phyloP scores from a whole-genome alignment of 2,888 invertebrate species.

The Tipula vernalis region DNA sequence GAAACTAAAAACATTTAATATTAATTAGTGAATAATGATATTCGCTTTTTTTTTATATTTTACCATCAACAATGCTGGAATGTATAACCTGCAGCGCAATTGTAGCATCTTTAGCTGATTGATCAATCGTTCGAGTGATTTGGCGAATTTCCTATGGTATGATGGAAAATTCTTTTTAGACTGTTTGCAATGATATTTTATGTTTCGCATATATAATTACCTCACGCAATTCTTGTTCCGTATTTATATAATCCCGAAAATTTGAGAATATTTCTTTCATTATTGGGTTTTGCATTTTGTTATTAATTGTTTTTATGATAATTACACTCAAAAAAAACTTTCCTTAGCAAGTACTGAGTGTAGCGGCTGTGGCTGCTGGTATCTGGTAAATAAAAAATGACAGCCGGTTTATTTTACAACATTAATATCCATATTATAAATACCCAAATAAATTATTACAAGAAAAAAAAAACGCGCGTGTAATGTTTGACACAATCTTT shows the following conservation, averaged over 20 bases:
- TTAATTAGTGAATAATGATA: constrained; percentile 13
- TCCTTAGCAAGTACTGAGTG: background rate
- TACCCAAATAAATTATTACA: background rate
- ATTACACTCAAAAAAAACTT: background rate
- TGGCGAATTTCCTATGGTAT: constrained; percentile 17
- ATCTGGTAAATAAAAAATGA: background rate
- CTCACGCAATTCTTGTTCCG: constrained; percentile 70
- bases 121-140: constrained; percentile 50
- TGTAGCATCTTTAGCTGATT: constrained; percentile 62
- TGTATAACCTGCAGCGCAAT: constrained; percentile 74
- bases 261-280: constrained; percentile 52
- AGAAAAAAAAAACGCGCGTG: background rate
- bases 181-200: constrained; percentile 14
- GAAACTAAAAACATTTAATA: constrained; percentile 37
- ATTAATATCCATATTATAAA: background rate
- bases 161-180: background rate
- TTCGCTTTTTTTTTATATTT: constrained; percentile 18
- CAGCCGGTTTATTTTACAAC: background rate
- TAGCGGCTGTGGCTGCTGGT: background rate
- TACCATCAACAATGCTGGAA: constrained; percentile 55
- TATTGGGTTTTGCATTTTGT: constrained; percentile 39
- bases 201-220: constrained; percentile 34
- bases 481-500: background rate
- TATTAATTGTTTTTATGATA: background rate
- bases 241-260: constrained; percentile 64